Evolutionary conservation across 2,888 invertebrate genomes (phyloP).

Genomic region (Priocnemis perturbator): DNA sequence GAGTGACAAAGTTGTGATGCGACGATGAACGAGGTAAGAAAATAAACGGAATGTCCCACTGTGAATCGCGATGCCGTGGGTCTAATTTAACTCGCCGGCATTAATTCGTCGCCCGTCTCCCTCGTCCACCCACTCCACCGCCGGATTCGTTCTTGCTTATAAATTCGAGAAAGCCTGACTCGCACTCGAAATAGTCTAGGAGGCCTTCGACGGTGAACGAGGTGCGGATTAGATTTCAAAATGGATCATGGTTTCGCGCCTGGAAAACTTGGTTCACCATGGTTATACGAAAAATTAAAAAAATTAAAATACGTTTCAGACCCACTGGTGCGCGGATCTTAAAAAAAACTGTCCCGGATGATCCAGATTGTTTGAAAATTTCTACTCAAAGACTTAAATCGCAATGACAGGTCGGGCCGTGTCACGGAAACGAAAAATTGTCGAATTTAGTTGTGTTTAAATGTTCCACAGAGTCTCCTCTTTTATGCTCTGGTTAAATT

Average conservation of each 20-base stretch:
- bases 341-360: too few species aligned
- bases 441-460: too few species aligned
- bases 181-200: constrained; percentile 70
- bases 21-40: not conserved
- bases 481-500: not conserved
- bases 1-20: not conserved
- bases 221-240: constrained; percentile 65
- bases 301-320: too few species aligned
- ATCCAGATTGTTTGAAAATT: too few species aligned
- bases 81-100: constrained; percentile 65
- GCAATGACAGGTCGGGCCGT: too few species aligned
- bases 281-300: not conserved
- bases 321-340: too few species aligned
- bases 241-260: constrained; percentile 29
- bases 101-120: constrained; percentile 64
- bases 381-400: too few species aligned
- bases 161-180: constrained; percentile 70
- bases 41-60: constrained; percentile 17
- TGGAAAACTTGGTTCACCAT: constrained; percentile 13
- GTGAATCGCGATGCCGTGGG: constrained; percentile 46
- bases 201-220: constrained; percentile 50
- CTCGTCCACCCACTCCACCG: constrained; percentile 59
- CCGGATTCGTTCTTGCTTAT: constrained; percentile 62
- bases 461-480: not conserved
- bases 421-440: too few species aligned